Evolutionary conservation across 2,113 vertebrate genomes (phyloP).

Genomic region (Calidris pugnax): DNA sequence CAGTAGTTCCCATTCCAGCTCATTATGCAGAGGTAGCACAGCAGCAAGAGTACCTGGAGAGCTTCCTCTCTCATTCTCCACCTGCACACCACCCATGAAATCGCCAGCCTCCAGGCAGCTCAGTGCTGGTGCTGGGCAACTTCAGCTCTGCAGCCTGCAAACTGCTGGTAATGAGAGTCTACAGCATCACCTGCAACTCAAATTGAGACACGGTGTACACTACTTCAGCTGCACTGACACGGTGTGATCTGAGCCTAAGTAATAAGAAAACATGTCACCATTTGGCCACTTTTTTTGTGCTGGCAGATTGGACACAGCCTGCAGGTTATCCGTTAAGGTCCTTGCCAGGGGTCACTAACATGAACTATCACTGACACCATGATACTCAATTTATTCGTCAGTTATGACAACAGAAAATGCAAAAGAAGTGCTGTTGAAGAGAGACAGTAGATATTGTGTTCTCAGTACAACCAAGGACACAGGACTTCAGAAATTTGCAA

Average conservation of each 20-base stretch:
- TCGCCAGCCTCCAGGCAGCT: not conserved
- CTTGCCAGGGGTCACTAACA: not conserved
- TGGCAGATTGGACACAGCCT: not conserved
- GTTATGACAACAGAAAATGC: not conserved
- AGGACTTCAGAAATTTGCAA: not conserved
- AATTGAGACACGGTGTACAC: rapidly evolving
- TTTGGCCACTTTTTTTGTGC: not conserved
- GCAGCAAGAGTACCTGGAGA: not conserved
- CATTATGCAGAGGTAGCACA: not conserved
- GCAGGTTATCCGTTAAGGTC: not conserved
- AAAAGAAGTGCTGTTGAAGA: not conserved
- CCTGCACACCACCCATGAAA: not conserved
- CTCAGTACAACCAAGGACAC: not conserved
- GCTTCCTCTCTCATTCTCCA: not conserved
- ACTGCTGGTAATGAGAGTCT: not conserved
- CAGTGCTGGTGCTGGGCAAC: not conserved
- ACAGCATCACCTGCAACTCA: not conserved
- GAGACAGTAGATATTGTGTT: not conserved
- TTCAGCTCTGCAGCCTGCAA: not conserved
- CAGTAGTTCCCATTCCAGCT: not conserved
- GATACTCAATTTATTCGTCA: not conserved
- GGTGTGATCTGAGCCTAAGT: not conserved
- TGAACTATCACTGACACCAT: not conserved
- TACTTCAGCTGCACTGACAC: not conserved
- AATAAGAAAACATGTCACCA: not conserved